Conservation (phyloP, 2,113 vertebrate genomes). For the Calyptomena viridis region DNA sequence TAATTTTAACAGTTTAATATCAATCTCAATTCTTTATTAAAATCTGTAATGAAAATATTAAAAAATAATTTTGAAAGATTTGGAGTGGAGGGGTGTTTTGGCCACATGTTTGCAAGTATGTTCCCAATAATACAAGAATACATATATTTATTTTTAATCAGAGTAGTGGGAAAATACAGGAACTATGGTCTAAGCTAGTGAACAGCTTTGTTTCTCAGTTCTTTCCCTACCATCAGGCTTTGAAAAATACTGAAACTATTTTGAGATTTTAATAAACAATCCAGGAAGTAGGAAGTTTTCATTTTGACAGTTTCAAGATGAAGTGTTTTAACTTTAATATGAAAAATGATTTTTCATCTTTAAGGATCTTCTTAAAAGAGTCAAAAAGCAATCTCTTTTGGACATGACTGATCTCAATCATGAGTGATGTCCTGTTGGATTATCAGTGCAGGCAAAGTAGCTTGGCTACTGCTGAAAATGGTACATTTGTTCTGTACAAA, state of each 20-base stretch:
- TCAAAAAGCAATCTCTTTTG: not conserved
- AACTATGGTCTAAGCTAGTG: not conserved
- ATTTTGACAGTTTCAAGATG: constrained; percentile 19
- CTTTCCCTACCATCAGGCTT: not conserved
- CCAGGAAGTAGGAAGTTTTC: constrained; percentile 39
- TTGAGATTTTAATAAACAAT: constrained; percentile 37
- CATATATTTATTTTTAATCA: not conserved
- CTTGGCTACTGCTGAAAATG: not conserved
- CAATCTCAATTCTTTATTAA: not conserved
- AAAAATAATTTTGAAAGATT: not conserved
- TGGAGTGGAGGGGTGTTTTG: not conserved
- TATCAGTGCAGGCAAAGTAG: not conserved
- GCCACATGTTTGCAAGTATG: not conserved
- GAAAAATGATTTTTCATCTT: constrained; percentile 35
- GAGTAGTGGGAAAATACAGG: not conserved
- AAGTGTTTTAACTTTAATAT: constrained; percentile 27
- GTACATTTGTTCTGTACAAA: not conserved
- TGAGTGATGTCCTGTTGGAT: not conserved
- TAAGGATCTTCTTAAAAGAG: not conserved
- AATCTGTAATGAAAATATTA: not conserved
- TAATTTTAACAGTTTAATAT: not conserved
- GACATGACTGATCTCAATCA: not conserved
- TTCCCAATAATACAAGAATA: not conserved
- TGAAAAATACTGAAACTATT: not conserved
- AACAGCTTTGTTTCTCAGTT: not conserved